Evolutionary conservation across 2,888 invertebrate species (phyloP).

Genomic region (Rhopalosiphum nymphaeae): DNA sequence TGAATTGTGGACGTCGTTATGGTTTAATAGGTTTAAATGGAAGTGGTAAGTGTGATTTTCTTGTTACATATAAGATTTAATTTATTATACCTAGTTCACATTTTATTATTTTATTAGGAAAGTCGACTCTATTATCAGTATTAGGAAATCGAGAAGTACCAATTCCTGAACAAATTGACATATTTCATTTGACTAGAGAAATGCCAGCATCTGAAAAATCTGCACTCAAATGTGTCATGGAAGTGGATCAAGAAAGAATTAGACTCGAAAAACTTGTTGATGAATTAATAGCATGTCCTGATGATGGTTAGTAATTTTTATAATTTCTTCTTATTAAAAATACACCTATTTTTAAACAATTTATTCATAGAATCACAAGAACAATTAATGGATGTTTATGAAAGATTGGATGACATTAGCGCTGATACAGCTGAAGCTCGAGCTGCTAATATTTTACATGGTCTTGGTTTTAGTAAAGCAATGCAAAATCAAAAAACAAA

Average conservation of each 20-base stretch:
- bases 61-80: neutral
- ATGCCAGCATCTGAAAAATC: constrained; percentile 98
- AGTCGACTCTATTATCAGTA: constrained; percentile 92
- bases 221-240: constrained; percentile 96
- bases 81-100: neutral
- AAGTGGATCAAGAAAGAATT: constrained; percentile 95
- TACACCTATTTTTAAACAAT: neutral
- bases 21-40: constrained; percentile 98
- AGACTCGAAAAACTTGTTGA: constrained; percentile 94
- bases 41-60: constrained; percentile 78
- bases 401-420: constrained; percentile 95
- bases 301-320: constrained; percentile 78
- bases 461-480: constrained; percentile 91
- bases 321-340: neutral
- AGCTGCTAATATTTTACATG: constrained; percentile 94
- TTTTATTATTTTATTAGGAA: constrained; percentile 74
- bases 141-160: constrained; percentile 95
- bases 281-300: constrained; percentile 84
- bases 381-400: constrained; percentile 97
- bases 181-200: constrained; percentile 96
- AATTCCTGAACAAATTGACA: constrained; percentile 96
- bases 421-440: constrained; percentile 95
- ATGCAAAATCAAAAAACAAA: constrained; percentile 84
- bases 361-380: constrained; percentile 84
- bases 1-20: constrained; percentile 97